Evolutionary conservation across 1,140 invertebrate genomes (phyloP).

Genomic region (Condylostylus longicornis): DNA sequence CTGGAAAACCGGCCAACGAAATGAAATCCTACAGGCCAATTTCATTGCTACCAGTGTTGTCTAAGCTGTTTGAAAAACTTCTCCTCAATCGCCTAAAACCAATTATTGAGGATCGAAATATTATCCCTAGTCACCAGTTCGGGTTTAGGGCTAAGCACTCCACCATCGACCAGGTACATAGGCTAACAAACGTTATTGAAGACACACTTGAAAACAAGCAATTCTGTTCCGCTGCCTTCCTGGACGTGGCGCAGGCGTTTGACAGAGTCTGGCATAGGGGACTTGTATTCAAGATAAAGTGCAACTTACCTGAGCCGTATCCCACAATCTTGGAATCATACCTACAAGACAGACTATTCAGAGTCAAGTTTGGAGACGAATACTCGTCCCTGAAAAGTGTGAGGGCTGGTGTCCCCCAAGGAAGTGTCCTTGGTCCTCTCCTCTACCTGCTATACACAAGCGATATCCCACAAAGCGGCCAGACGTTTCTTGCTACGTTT

Average conservation of each 20-base stretch:
- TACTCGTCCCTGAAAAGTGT: slow-evolving; percentile 8
- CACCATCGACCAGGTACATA: slow-evolving; percentile 3
- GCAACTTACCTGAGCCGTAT: slow-evolving; percentile 5
- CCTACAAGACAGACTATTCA: slow-evolving; percentile 13
- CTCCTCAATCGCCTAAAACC: not conserved
- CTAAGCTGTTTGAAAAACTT: slow-evolving; percentile 21
- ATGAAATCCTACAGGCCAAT: slow-evolving; percentile 25
- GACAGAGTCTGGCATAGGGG: slow-evolving; percentile 19
- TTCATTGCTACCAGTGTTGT: slow-evolving; percentile 17
- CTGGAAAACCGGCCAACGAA: slow-evolving; percentile 14
- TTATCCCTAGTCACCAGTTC: not conserved
- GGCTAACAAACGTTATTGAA: slow-evolving; percentile 5
- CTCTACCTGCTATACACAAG: slow-evolving; percentile 12
- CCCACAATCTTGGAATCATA: slow-evolving; percentile 14
- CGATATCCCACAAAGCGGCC: slow-evolving; percentile 8
- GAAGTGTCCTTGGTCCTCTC: slow-evolving; percentile 11
- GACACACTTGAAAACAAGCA: slow-evolving; percentile 9
- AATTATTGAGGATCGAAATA: not conserved
- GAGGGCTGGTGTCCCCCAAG: slow-evolving; percentile 14
- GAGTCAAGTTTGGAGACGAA: slow-evolving; percentile 10
- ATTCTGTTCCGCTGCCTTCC: slow-evolving; percentile 10
- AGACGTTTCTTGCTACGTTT: slow-evolving; percentile 8
- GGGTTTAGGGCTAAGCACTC: not conserved
- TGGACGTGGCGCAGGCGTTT: slow-evolving; percentile 25
- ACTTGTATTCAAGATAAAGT: slow-evolving; percentile 11